These are phyloP conservation scores for Aethina tumida DNA, from an alignment of 1,140 invertebrate genomes.

Conservation along the genomic window DNA sequence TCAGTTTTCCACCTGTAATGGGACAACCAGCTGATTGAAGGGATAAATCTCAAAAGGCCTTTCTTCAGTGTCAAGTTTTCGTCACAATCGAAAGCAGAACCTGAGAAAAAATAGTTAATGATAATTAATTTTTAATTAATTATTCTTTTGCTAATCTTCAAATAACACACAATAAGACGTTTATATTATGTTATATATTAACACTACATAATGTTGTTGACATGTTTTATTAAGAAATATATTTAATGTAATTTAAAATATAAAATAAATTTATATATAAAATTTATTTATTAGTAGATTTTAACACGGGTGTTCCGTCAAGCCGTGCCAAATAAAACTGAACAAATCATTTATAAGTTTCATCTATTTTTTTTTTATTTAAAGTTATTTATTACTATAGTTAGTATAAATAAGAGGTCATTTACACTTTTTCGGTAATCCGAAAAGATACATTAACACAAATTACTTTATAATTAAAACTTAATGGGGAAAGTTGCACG, in stretches of 20 bases:
- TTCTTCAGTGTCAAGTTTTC: constrained; percentile 17
- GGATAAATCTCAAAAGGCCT: constrained; percentile 43
- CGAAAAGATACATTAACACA: constrained; percentile 5
- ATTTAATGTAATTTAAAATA: constrained; percentile 7
- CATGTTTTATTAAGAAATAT: not conserved
- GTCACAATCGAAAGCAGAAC: constrained; percentile 8
- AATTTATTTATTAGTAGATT: too few relatives aligned
- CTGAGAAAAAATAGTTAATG: constrained; percentile 6
- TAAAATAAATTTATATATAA: too few relatives aligned
- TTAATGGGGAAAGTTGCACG: constrained; percentile 1
- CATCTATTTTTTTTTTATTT: too few relatives aligned
- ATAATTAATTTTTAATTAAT: constrained; percentile 3
- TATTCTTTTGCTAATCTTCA: constrained; percentile 3
- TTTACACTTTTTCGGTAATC: constrained; percentile 26
- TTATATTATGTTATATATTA: constrained; percentile 1
- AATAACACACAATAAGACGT: not conserved
- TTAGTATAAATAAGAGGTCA: constrained; percentile 6
- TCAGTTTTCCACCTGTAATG: constrained; percentile 55
- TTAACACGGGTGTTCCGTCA: too few relatives aligned
- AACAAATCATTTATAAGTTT: too few relatives aligned
- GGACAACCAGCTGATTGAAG: constrained; percentile 58
- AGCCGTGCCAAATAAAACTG: too few relatives aligned
- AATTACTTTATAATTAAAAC: constrained; percentile 5
- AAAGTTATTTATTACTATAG: constrained; percentile 6
- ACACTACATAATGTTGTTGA: not conserved